Percentiles rank a stretch among this genome's conserved stretches.
These are phyloP conservation scores for Xenus cinereus DNA, from an alignment of 2,113 vertebrate species.

Conservation along the genomic window DNA sequence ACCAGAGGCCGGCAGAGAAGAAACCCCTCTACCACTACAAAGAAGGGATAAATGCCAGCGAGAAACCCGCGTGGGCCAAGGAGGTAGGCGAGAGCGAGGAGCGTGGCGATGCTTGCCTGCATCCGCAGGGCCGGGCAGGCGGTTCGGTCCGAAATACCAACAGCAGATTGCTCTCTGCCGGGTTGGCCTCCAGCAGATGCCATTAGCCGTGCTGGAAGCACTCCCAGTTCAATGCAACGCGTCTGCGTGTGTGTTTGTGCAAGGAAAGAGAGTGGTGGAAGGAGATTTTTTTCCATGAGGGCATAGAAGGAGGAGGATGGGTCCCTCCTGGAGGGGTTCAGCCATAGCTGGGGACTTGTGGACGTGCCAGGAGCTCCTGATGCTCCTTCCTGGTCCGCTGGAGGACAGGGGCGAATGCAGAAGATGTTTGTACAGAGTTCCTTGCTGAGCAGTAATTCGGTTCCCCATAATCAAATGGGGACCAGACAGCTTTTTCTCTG, in stretches of 20 bases:
- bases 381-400: not conserved
- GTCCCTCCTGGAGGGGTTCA: not conserved
- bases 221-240: not conserved
- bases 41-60: constrained; percentile 89
- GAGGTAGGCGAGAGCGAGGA: constrained; percentile 78
- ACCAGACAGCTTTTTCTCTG: not conserved
- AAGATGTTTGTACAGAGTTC: not conserved
- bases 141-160: rapidly evolving
- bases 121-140: not conserved
- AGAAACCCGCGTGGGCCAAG: constrained; percentile 97
- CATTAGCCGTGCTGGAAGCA: not conserved
- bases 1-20: constrained; percentile 88
- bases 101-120: rapidly evolving
- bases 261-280: not conserved
- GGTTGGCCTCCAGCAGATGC: not conserved
- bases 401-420: not conserved
- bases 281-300: not conserved
- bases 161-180: not conserved
- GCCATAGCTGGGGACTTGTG: not conserved
- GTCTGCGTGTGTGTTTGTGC: not conserved
- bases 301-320: not conserved
- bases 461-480: not conserved
- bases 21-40: constrained; percentile 98
- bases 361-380: not conserved
- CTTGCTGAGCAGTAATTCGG: not conserved